phyloP scores from a whole-genome alignment of 2,797 vertebrate species.

The Astyanax mexicanus region DNA sequence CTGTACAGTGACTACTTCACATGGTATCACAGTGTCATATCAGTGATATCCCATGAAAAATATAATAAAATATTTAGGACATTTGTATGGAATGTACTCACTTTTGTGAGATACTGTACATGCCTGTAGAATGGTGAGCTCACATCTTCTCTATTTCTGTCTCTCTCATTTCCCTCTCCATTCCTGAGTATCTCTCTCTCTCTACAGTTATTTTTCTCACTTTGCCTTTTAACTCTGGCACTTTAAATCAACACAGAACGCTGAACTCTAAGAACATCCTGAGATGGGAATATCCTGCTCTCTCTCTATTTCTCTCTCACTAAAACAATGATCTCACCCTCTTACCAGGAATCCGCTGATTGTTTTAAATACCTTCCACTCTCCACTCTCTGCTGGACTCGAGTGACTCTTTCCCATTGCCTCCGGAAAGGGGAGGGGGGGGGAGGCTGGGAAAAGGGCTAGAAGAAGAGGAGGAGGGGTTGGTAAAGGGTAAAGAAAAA shows the following conservation, averaged over 20 bases:
- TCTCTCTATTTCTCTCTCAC: constrained; percentile 32
- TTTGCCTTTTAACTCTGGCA: not conserved
- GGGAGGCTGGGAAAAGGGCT: constrained; percentile 1
- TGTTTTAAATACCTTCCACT: constrained; percentile 75
- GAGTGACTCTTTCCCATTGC: constrained; percentile 64
- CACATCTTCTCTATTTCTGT: not conserved
- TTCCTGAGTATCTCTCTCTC: not conserved
- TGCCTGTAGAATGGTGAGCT: too few species aligned
- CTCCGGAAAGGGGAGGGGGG: constrained; percentile 36
- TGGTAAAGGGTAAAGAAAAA: not conserved
- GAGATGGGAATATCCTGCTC: not conserved
- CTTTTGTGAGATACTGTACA: too few species aligned
- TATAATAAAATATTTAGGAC: too few species aligned
- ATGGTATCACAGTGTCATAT: too few species aligned
- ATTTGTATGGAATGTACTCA: too few species aligned
- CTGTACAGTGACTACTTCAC: too few species aligned
- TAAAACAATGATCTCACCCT: constrained; percentile 73
- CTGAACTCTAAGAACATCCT: not conserved
- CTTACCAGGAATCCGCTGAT: constrained; percentile 70
- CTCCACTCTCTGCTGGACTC: constrained; percentile 65
- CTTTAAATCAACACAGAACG: not conserved
- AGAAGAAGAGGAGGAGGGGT: not conserved
- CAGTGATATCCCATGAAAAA: too few species aligned
- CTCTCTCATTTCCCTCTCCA: not conserved
- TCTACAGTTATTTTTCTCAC: not conserved